Conservation (phyloP, 2,113 vertebrate species). For the Lates calcarifer region DNA sequence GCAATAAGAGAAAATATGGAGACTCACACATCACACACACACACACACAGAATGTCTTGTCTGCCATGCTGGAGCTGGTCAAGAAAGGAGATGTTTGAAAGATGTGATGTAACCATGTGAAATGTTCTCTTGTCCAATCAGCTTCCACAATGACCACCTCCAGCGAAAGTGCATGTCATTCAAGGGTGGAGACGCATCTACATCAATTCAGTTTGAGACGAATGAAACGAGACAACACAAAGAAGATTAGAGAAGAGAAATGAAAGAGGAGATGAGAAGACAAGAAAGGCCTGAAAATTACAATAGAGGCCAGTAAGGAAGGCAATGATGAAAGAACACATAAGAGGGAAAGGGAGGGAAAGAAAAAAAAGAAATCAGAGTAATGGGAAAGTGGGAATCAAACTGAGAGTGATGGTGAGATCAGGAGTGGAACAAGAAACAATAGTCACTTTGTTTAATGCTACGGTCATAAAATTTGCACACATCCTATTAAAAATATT, state of each 20-base stretch:
- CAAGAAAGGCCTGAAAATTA: conserved; percentile 42
- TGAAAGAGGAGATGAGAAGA: conserved; percentile 45
- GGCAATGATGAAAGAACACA: conserved; percentile 48
- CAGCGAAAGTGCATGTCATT: conserved; percentile 14
- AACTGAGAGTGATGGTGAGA: conserved; percentile 24
- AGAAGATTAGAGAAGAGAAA: conserved; percentile 50
- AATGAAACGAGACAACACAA: conserved; percentile 35
- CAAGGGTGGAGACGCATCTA: conserved; percentile 17
- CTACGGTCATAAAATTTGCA: background rate
- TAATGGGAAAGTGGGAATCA: conserved; percentile 23
- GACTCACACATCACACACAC: conserved; percentile 8
- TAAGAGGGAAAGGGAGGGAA: background rate
- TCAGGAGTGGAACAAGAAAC: conserved; percentile 24
- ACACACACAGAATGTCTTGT: background rate
- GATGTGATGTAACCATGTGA: conserved; percentile 59
- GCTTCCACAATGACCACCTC: conserved; percentile 19
- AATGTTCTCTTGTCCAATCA: conserved; percentile 43
- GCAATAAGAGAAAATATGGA: too few relatives aligned
- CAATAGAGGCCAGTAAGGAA: conserved; percentile 36
- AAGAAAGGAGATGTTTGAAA: conserved; percentile 29
- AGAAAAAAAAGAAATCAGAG: background rate
- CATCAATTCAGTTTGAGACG: conserved; percentile 23
- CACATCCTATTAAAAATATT: conserved; percentile 19
- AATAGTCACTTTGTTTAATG: conserved; percentile 21
- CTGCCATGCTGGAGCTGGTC: conserved; percentile 9